phyloP scores from a whole-genome alignment of 2,113 vertebrate species.

The Phylloscopus whistleri region DNA sequence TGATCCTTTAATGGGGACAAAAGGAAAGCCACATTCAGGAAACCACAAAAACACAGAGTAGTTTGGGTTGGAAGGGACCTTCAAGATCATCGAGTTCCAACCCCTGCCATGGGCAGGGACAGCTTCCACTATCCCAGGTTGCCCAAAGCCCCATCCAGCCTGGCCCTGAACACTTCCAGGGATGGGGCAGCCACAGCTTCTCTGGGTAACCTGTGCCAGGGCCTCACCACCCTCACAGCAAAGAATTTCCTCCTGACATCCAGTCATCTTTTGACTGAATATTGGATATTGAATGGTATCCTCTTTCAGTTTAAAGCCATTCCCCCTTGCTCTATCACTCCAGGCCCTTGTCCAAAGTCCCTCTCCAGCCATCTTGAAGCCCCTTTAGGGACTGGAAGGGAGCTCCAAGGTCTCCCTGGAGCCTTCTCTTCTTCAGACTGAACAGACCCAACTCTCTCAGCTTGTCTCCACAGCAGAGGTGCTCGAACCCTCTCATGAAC shows the following conservation, averaged over 20 bases:
- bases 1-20: neutral
- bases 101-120: no score
- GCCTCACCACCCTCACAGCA: neutral
- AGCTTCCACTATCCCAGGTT: no score
- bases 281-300: neutral
- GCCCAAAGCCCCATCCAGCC: no score
- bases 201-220: no score
- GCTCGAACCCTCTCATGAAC: neutral
- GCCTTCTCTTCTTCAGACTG: neutral
- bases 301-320: neutral
- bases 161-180: no score
- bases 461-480: neutral
- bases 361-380: neutral
- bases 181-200: no score
- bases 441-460: neutral
- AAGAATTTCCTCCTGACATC: neutral
- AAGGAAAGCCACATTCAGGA: neutral
- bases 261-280: neutral
- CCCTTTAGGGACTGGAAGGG: neutral
- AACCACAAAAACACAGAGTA: neutral
- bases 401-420: neutral
- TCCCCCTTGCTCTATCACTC: neutral
- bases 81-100: rapidly evolving
- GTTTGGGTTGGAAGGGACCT: neutral
- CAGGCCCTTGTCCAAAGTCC: neutral